Percentiles rank a stretch among this genome's conserved stretches.
These are phyloP conservation scores for Platycheirus albimanus DNA, from an alignment of 2,888 invertebrate genomes.

Conservation along the genomic window DNA sequence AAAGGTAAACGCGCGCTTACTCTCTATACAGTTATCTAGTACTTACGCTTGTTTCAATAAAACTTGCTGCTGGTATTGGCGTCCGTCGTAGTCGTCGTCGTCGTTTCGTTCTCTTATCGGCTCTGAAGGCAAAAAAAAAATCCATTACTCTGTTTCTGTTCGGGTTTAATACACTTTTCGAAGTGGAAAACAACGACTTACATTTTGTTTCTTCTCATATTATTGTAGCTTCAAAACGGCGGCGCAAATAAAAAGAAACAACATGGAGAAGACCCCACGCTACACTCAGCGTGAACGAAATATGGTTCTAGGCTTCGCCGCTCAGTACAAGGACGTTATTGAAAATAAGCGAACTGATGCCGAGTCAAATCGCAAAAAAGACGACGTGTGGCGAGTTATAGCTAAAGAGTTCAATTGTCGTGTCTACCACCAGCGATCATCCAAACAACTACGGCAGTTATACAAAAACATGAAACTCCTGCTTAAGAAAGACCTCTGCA, in stretches of 20 bases:
- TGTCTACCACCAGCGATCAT: conserved; percentile 82
- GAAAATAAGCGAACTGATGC: conserved; percentile 82
- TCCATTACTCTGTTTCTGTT: conserved; percentile 48
- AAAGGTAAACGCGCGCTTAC: conserved; percentile 75
- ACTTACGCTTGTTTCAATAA: conserved; percentile 71
- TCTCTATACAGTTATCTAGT: conserved; percentile 74
- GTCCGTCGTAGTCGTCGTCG: too few relatives aligned
- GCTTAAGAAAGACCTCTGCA: conserved; percentile 81
- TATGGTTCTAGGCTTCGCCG: conserved; percentile 82
- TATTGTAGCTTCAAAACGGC: conserved; percentile 81
- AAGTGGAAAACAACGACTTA: too few relatives aligned
- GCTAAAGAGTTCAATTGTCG: conserved; percentile 82
- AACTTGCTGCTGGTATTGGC: conserved; percentile 56
- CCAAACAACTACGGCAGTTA: conserved; percentile 82
- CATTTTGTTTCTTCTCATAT: conserved; percentile 1
- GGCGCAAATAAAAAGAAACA: conserved; percentile 80
- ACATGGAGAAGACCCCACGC: conserved; percentile 82
- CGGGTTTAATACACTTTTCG: conserved; percentile 69
- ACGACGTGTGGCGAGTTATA: conserved; percentile 82
- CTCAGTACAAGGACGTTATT: conserved; percentile 82
- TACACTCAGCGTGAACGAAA: conserved; percentile 82
- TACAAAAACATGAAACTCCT: conserved; percentile 82
- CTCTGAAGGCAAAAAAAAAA: conserved; percentile 26
- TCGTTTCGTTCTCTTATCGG: conserved; percentile 49
- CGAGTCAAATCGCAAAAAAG: conserved; percentile 81